Percentiles rank a stretch among this genome's conserved stretches.
These are phyloP conservation scores for Sminthopsis crassicaudata DNA, from an alignment of 2,113 vertebrate genomes.

Conservation along the genomic window DNA sequence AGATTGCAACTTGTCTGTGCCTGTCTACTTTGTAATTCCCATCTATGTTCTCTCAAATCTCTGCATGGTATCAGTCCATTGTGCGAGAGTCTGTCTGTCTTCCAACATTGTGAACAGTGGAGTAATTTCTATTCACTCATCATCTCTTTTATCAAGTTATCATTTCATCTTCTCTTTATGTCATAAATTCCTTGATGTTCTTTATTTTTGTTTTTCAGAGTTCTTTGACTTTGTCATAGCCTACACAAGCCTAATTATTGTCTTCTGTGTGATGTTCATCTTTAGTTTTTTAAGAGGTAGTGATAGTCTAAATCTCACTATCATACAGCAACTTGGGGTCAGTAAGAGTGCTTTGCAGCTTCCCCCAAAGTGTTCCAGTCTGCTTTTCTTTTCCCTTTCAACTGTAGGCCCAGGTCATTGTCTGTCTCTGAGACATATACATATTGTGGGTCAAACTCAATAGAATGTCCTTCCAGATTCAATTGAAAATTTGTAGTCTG, in stretches of 20 bases:
- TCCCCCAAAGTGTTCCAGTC: background rate
- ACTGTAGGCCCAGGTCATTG: background rate
- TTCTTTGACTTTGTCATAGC: background rate
- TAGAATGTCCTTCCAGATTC: background rate
- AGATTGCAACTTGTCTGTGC: background rate
- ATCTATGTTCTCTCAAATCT: background rate
- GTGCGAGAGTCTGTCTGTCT: background rate
- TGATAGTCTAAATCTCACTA: background rate
- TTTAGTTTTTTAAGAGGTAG: background rate
- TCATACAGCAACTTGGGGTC: background rate
- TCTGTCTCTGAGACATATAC: background rate
- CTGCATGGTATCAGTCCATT: background rate
- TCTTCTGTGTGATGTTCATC: background rate
- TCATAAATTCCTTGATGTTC: background rate
- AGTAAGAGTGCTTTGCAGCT: background rate
- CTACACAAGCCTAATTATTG: background rate
- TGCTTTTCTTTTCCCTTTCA: background rate
- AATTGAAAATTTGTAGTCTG: background rate
- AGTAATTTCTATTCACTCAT: background rate
- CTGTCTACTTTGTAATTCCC: background rate
- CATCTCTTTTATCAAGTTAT: background rate
- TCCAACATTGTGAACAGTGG: background rate
- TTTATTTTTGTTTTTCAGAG: background rate
- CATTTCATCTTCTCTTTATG: background rate
- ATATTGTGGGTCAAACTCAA: background rate